Evolutionary conservation across 2,888 invertebrate genomes (phyloP).

Genomic region (Lomographa bimaculata): DNA sequence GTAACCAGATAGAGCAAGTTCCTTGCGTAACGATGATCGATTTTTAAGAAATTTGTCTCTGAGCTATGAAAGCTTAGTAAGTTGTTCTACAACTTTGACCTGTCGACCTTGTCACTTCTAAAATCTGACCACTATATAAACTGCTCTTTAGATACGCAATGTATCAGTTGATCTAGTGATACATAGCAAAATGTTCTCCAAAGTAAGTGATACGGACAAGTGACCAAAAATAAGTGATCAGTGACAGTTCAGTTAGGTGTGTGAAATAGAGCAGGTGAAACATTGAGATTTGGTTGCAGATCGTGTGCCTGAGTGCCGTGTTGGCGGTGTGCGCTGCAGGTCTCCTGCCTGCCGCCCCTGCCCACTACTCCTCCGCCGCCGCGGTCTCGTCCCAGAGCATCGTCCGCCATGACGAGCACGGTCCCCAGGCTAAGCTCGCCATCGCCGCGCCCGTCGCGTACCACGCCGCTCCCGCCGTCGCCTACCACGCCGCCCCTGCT

Average conservation of each 20-base stretch:
- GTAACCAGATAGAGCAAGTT: no score
- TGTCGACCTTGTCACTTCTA: slow-evolving; percentile 61
- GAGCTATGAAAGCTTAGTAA: slow-evolving; percentile 16
- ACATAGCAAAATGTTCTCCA: slow-evolving; percentile 63
- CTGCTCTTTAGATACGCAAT: slow-evolving; percentile 42
- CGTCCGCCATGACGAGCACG: slow-evolving; percentile 57
- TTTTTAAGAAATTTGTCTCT: slow-evolving; percentile 6
- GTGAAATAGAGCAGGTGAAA: slow-evolving; percentile 2
- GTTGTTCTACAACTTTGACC: slow-evolving; percentile 42
- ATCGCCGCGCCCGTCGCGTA: slow-evolving; percentile 51
- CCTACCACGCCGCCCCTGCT: slow-evolving; percentile 37
- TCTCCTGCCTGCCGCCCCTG: slow-evolving; percentile 56
- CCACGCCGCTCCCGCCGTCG: slow-evolving; percentile 58
- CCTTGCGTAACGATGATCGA: slow-evolving; percentile 13
- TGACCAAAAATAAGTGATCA: background rate
- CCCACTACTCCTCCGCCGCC: slow-evolving; percentile 68
- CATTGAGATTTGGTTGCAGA: slow-evolving; percentile 44
- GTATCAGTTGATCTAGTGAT: slow-evolving; percentile 55
- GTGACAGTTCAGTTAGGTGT: background rate
- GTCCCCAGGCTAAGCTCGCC: slow-evolving; percentile 33
- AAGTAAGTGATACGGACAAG: slow-evolving; percentile 54
- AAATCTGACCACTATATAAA: slow-evolving; percentile 59
- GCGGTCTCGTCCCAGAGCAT: slow-evolving; percentile 68
- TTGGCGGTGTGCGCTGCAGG: slow-evolving; percentile 68
- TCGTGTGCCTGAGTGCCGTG: slow-evolving; percentile 61